These are phyloP conservation scores for Notothenia coriiceps DNA, from an alignment of 2,113 vertebrate species.

Conservation along the genomic window DNA sequence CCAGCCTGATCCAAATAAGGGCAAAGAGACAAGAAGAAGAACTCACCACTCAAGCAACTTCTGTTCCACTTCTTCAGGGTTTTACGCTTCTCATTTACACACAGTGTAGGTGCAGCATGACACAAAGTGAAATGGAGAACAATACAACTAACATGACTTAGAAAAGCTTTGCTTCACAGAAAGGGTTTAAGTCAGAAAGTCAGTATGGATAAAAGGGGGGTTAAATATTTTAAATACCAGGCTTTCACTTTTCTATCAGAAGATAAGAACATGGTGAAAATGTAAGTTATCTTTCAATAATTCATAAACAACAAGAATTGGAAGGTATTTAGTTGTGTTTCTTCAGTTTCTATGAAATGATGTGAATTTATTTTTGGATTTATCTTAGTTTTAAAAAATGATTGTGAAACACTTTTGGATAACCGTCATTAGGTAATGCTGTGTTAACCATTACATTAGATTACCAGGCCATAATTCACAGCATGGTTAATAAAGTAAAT, in stretches of 20 bases:
- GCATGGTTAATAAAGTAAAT: too few relatives aligned
- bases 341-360: too few relatives aligned
- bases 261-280: background rate
- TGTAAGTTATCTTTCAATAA: conserved; percentile 2
- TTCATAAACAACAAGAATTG: background rate
- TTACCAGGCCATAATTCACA: too few relatives aligned
- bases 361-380: too few relatives aligned
- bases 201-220: conserved; percentile 34
- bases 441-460: too few relatives aligned
- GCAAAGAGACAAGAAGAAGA: background rate
- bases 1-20: too few relatives aligned
- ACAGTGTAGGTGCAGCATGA: background rate
- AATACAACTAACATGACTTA: conserved; percentile 4
- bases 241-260: conserved; percentile 32
- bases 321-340: background rate
- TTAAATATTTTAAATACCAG: conserved; percentile 60
- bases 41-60: conserved; percentile 5
- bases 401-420: too few relatives aligned
- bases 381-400: too few relatives aligned
- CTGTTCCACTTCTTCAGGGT: background rate
- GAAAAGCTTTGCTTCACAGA: conserved; percentile 47
- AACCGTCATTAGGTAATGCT: too few relatives aligned
- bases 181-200: conserved; percentile 45
- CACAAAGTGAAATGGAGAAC: conserved; percentile 15
- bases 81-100: background rate